Conservation (phyloP, 2,888 invertebrate species). For the Tenthredo scrophulariae region DNA sequence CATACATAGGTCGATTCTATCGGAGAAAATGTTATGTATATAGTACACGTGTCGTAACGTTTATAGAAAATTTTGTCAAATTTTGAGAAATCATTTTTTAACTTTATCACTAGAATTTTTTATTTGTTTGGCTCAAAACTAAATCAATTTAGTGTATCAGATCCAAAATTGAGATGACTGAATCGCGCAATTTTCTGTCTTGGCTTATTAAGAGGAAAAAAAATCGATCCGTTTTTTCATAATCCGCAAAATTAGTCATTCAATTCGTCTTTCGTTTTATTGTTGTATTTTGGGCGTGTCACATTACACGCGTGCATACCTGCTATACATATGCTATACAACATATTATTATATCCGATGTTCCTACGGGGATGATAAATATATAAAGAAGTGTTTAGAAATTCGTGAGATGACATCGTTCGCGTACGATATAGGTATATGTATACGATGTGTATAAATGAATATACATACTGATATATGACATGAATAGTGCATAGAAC, state of each 20-base stretch:
- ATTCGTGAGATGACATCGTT: slow-evolving; percentile 16
- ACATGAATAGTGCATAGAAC: slow-evolving; percentile 35
- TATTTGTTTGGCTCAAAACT: too few species aligned
- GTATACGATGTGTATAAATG: neutral
- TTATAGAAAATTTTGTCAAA: neutral
- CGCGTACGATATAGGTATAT: neutral
- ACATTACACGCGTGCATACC: neutral
- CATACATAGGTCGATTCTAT: too few species aligned
- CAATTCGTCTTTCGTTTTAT: neutral
- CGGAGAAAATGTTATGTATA: neutral
- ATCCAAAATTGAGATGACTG: too few species aligned
- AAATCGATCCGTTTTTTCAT: too few species aligned
- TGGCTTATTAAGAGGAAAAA: too few species aligned
- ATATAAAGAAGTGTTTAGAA: slow-evolving; percentile 17
- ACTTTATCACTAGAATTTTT: too few species aligned
- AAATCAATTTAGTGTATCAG: too few species aligned
- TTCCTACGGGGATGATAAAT: neutral
- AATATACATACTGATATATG: neutral
- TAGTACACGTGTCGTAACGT: too few species aligned
- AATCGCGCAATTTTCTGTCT: too few species aligned
- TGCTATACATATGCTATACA: neutral
- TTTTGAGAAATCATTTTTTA: neutral
- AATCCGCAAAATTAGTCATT: neutral
- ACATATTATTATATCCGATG: neutral
- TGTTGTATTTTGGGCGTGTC: neutral